A percentile compares a stretch with the other conserved stretches of the same genome.
These are phyloP conservation scores for Agriotes lineatus DNA, from an alignment of 2,888 invertebrate species.

Conservation along the genomic window DNA sequence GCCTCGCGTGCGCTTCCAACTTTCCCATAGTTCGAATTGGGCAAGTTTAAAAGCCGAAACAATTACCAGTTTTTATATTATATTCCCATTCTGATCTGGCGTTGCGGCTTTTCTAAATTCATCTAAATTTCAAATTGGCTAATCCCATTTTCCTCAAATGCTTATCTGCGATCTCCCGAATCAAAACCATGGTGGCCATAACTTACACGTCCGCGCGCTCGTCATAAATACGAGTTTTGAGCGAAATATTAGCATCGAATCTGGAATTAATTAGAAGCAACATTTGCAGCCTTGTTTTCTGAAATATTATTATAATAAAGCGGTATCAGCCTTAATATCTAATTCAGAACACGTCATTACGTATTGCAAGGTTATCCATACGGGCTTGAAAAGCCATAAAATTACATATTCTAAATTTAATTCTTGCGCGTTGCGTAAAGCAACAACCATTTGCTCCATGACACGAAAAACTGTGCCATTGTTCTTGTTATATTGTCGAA, in stretches of 20 bases:
- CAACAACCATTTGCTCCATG: conserved; percentile 31
- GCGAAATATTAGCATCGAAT: conserved; percentile 17
- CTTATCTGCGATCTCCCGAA: background rate
- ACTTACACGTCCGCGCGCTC: conserved; percentile 9
- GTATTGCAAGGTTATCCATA: conserved; percentile 27
- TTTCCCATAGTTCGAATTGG: no score
- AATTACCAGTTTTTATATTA: no score
- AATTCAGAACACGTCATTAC: conserved; percentile 35
- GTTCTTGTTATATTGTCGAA: conserved; percentile 38
- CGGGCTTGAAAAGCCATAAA: conserved; percentile 24
- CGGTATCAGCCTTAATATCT: conserved; percentile 31
- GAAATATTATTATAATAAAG: conserved; percentile 20
- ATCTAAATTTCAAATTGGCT: no score
- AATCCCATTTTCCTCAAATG: background rate
- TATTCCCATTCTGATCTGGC: no score
- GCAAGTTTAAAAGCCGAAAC: no score
- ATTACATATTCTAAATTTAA: conserved; percentile 36
- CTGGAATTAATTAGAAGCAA: conserved; percentile 26
- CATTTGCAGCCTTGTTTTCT: conserved; percentile 30
- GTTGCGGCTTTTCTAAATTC: no score
- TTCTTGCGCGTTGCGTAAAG: conserved; percentile 30
- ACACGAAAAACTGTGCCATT: conserved; percentile 43
- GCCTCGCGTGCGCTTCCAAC: no score
- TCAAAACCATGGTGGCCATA: background rate
- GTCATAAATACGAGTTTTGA: conserved; percentile 20